phyloP scores from a whole-genome alignment of 1,140 invertebrate genomes.

The Drosophila seguyi region DNA sequence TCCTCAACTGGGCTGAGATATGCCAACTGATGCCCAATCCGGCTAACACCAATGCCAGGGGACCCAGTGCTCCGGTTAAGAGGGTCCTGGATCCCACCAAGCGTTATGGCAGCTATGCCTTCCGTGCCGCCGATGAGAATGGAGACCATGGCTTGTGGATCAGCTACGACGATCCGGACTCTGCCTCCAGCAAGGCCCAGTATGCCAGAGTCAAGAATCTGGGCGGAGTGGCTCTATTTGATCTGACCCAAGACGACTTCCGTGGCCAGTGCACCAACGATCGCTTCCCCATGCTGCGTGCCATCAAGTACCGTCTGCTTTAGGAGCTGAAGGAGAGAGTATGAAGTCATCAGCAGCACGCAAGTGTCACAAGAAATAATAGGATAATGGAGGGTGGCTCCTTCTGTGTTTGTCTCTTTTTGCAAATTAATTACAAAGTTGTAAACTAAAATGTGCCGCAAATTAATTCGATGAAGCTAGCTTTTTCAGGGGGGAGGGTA shows the following conservation, averaged over 20 bases:
- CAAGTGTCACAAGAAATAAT: slow-evolving; percentile 33
- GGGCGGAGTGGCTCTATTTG: slow-evolving; percentile 93
- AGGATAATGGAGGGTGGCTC: slow-evolving; percentile 6
- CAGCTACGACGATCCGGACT: slow-evolving; percentile 94
- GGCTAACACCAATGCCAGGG: slow-evolving; percentile 86
- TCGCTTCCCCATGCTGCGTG: slow-evolving; percentile 91
- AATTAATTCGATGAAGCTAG: slow-evolving; percentile 71
- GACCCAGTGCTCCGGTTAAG: slow-evolving; percentile 87
- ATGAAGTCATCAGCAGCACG: slow-evolving; percentile 37
- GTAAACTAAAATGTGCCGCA: slow-evolving; percentile 76
- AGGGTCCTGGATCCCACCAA: slow-evolving; percentile 91
- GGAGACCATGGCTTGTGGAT: slow-evolving; percentile 93
- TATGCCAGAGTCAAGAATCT: slow-evolving; percentile 91
- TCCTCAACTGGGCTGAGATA: slow-evolving; percentile 93
- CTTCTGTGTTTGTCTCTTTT: slow-evolving; percentile 49
- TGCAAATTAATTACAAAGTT: slow-evolving; percentile 83
- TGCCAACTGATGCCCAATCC: slow-evolving; percentile 90
- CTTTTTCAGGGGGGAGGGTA: neutral
- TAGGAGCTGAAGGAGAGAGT: slow-evolving; percentile 12
- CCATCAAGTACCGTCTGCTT: slow-evolving; percentile 87
- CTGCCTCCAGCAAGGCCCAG: slow-evolving; percentile 92
- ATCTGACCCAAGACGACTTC: slow-evolving; percentile 94
- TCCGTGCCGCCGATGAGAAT: slow-evolving; percentile 88
- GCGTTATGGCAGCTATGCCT: slow-evolving; percentile 91
- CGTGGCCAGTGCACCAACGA: slow-evolving; percentile 91